Evolutionary conservation across 1,140 invertebrate species (phyloP), one percentile per base, ranked within the genome.

Genomic region (Pentalonia nigronervosa): DNA sequence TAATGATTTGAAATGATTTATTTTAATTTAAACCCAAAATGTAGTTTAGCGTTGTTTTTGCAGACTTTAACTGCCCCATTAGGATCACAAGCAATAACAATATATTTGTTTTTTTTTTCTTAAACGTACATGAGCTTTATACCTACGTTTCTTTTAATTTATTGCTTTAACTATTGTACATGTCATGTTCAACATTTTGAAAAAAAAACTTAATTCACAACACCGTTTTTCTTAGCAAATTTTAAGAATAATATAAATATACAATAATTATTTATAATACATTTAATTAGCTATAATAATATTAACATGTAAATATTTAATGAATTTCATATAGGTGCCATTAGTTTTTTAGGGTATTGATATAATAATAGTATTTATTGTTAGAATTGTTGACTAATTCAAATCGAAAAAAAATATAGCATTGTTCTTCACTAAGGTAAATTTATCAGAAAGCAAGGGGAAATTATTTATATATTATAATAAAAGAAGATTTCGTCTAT

Each of bases 71-170:
- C 60, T 76, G 60, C 30, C 60, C 60, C n/a, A 76, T 76, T 76
- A 76, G 14, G 14, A 76, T 76, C 60, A 76, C 60, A n/a, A 76
- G 30, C 60, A 76, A 76, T 76, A 76, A 76, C 60, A 76, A n/a
- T 76, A 76, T 76, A 76, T 76, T 76, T 60, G 56, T 67, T 76
- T 76, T 76, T 76, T 76, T 67, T 67, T 76, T 76, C n/a, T 76
- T 20, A 14, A 76, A 76, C 60, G n/a, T 30, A 76, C 60, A 76
- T 76, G n/a, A 76, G 60, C 60, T 14, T 76, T 20, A n/a, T 76
- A 34, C 60, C 60, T 76, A 34, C 14, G 14, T 76, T 76, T n/a
- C 14, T 76, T 76, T 76, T 76, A n/a, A 76, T 76, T 76, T 76
- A 76, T 76, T 17, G n/a, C 30, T 34, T n/a, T n/a, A n/a, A 76